Percentiles rank a stretch among this genome's conserved stretches.
These are phyloP conservation scores for Philereme transversata DNA, from an alignment of 2,888 invertebrate species.

Conservation along the genomic window DNA sequence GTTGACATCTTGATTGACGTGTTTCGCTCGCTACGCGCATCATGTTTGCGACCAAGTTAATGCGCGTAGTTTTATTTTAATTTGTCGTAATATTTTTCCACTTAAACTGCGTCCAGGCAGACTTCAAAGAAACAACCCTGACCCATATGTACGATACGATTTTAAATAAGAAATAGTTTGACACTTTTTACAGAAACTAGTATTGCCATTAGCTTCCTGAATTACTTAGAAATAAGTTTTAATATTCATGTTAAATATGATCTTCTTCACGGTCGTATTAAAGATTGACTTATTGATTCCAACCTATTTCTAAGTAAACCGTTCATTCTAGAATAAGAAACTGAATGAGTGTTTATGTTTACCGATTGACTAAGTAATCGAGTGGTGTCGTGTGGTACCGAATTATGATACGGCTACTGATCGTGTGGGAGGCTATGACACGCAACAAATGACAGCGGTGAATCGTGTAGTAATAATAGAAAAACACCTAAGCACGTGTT, in stretches of 20 bases:
- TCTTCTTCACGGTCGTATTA: conserved; percentile 18
- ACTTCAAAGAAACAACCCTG: conserved; percentile 63
- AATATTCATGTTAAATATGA: conserved; percentile 17
- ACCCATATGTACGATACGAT: conserved; percentile 51
- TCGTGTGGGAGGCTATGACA: conserved; percentile 58
- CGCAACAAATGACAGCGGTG: conserved; percentile 54
- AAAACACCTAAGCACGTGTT: conserved; percentile 39
- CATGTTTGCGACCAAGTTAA: conserved; percentile 48
- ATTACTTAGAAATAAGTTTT: conserved; percentile 20
- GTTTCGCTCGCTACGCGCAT: conserved; percentile 54
- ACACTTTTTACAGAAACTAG: conserved; percentile 14
- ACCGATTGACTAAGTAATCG: conserved; percentile 55
- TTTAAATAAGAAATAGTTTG: conserved; percentile 30
- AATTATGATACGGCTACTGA: conserved; percentile 50
- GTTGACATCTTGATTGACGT: conserved; percentile 72
- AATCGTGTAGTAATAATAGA: conserved; percentile 44
- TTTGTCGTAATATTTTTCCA: conserved; percentile 54
- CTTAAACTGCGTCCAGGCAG: conserved; percentile 48
- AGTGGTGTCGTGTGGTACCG: conserved; percentile 55
- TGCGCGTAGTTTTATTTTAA: conserved; percentile 51
- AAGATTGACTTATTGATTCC: conserved; percentile 21
- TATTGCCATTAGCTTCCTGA: conserved; percentile 21
- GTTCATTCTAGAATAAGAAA: conserved; percentile 47
- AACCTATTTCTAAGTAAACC: conserved; percentile 17
- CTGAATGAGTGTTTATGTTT: conserved; percentile 43